These are phyloP conservation scores for Cherax quadricarinatus DNA, from an alignment of 1,140 invertebrate genomes.

Conservation along the genomic window DNA sequence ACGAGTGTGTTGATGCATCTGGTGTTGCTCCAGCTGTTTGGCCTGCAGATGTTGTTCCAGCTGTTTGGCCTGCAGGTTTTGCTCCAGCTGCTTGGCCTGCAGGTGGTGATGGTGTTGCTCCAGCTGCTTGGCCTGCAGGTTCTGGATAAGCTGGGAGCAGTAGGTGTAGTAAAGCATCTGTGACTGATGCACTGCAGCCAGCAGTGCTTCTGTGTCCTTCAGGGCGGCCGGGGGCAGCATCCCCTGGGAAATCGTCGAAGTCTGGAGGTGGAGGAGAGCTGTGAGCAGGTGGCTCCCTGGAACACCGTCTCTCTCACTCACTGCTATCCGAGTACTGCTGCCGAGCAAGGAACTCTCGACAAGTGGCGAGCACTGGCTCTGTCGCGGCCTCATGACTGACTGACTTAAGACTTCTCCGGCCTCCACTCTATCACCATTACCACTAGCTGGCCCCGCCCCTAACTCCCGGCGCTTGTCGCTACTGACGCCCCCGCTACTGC, in stretches of 20 bases:
- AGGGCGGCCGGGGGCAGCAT: slow-evolving; percentile 5
- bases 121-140: slow-evolving; percentile 12
- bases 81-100: neutral
- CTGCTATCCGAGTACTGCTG: neutral
- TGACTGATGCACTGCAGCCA: slow-evolving; percentile 49
- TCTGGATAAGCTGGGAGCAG: slow-evolving; percentile 61
- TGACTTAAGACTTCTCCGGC: slow-evolving; percentile 39
- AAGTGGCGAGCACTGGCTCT: slow-evolving; percentile 21
- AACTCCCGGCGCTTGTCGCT: neutral
- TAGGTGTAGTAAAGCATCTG: slow-evolving; percentile 60
- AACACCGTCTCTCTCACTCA: neutral
- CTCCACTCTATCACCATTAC: slow-evolving; percentile 43
- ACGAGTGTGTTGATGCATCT: neutral
- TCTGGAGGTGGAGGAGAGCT: slow-evolving; percentile 41
- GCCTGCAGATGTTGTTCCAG: neutral
- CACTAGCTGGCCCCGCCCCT: slow-evolving; percentile 42
- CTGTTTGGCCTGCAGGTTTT: neutral
- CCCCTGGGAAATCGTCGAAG: neutral
- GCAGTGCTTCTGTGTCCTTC: slow-evolving; percentile 57
- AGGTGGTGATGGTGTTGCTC: slow-evolving; percentile 3
- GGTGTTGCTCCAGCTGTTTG: neutral
- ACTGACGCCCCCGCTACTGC: neutral
- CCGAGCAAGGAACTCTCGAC: slow-evolving; percentile 2
- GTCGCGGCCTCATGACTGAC: slow-evolving; percentile 59
- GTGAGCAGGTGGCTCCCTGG: slow-evolving; percentile 11